Evolutionary conservation across 2,888 invertebrate genomes (phyloP).

Genomic region (Flabesymbios commensalis): DNA sequence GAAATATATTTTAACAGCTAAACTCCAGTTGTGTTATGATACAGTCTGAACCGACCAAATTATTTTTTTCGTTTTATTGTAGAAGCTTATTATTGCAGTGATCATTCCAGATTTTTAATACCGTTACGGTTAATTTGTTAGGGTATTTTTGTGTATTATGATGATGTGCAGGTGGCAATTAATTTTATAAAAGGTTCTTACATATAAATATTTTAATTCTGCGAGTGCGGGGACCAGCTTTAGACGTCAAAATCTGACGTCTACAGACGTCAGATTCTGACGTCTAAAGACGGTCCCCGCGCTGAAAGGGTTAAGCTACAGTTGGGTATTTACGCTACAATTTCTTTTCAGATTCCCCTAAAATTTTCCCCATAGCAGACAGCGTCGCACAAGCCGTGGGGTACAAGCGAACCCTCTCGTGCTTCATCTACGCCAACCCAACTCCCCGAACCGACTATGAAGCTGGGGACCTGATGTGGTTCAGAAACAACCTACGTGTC

Average conservation of each 20-base stretch:
- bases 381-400: slow-evolving; percentile 26
- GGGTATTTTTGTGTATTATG: no score
- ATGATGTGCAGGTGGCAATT: no score
- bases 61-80: no score
- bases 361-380: slow-evolving; percentile 8
- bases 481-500: not conserved
- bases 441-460: slow-evolving; percentile 14
- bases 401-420: slow-evolving; percentile 24
- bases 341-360: slow-evolving; percentile 18
- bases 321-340: not conserved
- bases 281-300: not conserved
- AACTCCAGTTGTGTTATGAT: no score
- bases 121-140: no score
- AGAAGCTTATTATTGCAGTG: no score
- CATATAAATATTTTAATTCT: not conserved
- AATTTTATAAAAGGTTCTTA: not conserved
- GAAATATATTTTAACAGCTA: no score
- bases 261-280: not conserved
- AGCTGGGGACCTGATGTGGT: slow-evolving; percentile 23
- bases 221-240: no score
- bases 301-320: not conserved
- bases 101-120: no score
- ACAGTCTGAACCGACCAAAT: no score
- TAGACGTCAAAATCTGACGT: no score
- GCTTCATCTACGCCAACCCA: slow-evolving; percentile 28